Conservation (phyloP, 2,113 vertebrate species). For the Lucifuga dentata region DNA sequence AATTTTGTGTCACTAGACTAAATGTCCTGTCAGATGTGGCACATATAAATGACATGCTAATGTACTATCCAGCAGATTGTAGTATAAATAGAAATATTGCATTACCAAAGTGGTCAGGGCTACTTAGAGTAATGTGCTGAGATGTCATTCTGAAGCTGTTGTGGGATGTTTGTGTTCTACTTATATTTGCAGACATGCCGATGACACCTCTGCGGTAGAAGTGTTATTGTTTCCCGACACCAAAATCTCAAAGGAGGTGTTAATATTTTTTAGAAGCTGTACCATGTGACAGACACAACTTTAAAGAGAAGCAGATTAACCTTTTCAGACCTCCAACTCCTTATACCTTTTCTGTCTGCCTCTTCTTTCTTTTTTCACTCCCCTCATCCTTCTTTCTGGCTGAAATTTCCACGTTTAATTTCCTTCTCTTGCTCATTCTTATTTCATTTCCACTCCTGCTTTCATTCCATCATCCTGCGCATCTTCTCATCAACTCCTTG, state of each 20-base stretch:
- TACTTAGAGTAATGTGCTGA: background rate
- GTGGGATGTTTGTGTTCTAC: slow-evolving; percentile 18
- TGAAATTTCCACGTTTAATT: slow-evolving; percentile 39
- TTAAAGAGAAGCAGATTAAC: slow-evolving; percentile 58
- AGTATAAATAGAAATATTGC: slow-evolving; percentile 1
- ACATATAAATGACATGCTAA: background rate
- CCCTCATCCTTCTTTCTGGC: background rate
- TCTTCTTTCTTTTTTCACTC: slow-evolving; percentile 7
- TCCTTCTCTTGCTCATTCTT: background rate
- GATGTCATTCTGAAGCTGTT: slow-evolving; percentile 11
- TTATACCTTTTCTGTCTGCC: background rate
- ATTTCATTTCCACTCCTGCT: slow-evolving; percentile 18
- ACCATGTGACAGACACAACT: slow-evolving; percentile 50
- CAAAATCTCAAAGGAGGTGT: slow-evolving; percentile 33
- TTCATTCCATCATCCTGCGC: slow-evolving; percentile 29
- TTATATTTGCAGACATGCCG: slow-evolving; percentile 17
- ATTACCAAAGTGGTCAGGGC: slow-evolving; percentile 8
- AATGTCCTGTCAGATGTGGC: slow-evolving; percentile 13
- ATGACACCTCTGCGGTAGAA: slow-evolving; percentile 15
- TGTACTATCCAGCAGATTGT: background rate
- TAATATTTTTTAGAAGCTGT: slow-evolving; percentile 48
- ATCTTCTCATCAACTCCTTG: slow-evolving; percentile 28
- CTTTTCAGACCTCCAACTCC: slow-evolving; percentile 39
- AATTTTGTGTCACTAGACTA: background rate
- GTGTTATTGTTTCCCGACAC: slow-evolving; percentile 40